These are phyloP conservation scores for Anodontia alba DNA, from an alignment of 2,888 invertebrate genomes.

Conservation along the genomic window DNA sequence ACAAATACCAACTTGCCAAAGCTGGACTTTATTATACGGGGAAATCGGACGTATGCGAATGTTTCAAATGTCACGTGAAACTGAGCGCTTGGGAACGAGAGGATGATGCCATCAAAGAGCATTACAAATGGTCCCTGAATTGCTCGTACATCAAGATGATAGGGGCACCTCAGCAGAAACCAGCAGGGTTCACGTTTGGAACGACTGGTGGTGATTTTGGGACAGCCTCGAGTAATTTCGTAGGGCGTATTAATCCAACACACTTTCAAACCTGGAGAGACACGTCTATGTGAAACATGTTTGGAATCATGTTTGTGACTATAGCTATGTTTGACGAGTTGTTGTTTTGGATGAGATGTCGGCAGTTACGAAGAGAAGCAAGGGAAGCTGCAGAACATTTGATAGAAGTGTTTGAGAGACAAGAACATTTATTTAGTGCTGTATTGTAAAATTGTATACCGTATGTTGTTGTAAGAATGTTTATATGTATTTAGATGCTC, in stretches of 20 bases:
- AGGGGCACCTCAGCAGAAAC: background rate
- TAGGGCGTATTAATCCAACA: background rate
- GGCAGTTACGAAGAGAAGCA: background rate
- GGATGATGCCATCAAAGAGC: slow-evolving; percentile 12
- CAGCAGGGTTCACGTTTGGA: background rate
- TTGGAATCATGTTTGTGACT: too few relatives aligned
- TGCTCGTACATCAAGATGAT: slow-evolving; percentile 28
- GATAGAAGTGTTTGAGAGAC: too few relatives aligned
- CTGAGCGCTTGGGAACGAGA: slow-evolving; percentile 23
- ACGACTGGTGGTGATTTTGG: background rate
- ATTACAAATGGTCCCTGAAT: slow-evolving; percentile 18
- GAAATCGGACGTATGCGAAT: background rate
- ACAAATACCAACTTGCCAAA: slow-evolving; percentile 19
- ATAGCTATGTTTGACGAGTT: too few relatives aligned
- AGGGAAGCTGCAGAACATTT: too few relatives aligned
- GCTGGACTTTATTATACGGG: slow-evolving; percentile 20
- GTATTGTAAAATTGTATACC: too few relatives aligned
- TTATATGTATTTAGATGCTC: too few relatives aligned
- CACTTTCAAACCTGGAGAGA: background rate
- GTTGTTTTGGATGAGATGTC: too few relatives aligned
- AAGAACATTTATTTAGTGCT: too few relatives aligned
- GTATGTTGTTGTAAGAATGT: too few relatives aligned
- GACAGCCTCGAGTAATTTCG: background rate
- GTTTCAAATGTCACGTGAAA: slow-evolving; percentile 24
- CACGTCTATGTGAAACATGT: too few relatives aligned